Conservation (phyloP, 2,113 vertebrate genomes). For the Macquaria australasica region DNA sequence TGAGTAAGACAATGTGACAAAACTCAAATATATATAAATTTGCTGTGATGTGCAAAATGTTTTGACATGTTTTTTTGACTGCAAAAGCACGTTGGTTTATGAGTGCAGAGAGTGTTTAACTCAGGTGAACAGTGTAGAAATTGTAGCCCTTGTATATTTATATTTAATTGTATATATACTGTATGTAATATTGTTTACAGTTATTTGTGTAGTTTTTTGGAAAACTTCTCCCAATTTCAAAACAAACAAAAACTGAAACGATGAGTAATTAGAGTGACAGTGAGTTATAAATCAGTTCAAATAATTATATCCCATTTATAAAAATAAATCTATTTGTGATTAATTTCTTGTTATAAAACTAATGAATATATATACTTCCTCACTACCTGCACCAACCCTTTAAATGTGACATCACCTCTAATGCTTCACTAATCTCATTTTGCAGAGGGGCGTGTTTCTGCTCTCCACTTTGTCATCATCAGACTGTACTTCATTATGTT, state of each 20-base stretch:
- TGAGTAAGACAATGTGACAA: background rate
- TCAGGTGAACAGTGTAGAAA: background rate
- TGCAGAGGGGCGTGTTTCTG: conserved; percentile 51
- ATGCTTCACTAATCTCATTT: conserved; percentile 67
- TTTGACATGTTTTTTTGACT: background rate
- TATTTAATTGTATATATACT: background rate
- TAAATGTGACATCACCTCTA: conserved; percentile 66
- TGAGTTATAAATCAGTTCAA: background rate
- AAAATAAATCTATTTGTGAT: background rate
- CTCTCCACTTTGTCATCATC: conserved; percentile 56
- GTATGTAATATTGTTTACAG: background rate
- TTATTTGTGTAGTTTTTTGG: background rate
- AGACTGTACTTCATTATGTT: conserved; percentile 55
- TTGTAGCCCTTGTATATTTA: background rate
- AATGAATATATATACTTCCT: conserved; percentile 3
- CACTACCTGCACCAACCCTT: conserved; percentile 25
- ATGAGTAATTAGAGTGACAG: background rate
- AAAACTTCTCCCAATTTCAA: too few relatives aligned
- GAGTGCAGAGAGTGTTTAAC: background rate
- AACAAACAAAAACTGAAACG: background rate
- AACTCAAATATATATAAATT: background rate
- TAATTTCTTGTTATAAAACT: background rate
- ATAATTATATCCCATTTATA: background rate
- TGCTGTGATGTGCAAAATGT: too few relatives aligned
- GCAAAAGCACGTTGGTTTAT: background rate